Percentiles rank a stretch among this genome's conserved stretches.
Evolutionary conservation across 2,888 invertebrate genomes (phyloP).

Genomic region (Orthonevra nobilis): DNA sequence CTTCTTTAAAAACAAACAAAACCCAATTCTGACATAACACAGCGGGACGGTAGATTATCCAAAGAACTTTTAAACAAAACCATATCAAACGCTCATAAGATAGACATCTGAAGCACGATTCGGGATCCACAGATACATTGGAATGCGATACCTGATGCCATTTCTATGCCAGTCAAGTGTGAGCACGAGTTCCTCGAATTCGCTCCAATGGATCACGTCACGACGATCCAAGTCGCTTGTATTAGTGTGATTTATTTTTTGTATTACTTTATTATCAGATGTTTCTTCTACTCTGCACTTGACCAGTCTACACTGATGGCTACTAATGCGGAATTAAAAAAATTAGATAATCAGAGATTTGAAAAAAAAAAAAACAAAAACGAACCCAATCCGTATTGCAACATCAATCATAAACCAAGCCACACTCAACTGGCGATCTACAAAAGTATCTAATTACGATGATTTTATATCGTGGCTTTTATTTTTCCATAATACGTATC

Average conservation of each 20-base stretch:
- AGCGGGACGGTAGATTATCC: too few relatives aligned
- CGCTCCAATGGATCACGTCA: constrained; percentile 14
- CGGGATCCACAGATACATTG: too few relatives aligned
- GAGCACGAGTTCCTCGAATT: constrained; percentile 30
- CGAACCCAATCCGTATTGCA: constrained; percentile 47
- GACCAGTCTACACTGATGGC: constrained; percentile 51
- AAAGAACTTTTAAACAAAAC: too few relatives aligned
- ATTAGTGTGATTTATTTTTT: constrained; percentile 29
- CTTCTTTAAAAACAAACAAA: too few relatives aligned
- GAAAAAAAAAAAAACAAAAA: constrained; percentile 26
- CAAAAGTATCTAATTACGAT: constrained; percentile 64
- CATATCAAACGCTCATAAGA: too few relatives aligned
- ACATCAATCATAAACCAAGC: constrained; percentile 59
- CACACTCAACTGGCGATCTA: constrained; percentile 53
- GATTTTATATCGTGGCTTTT: too few relatives aligned
- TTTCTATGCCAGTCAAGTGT: constrained; percentile 16
- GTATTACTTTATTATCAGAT: too few relatives aligned
- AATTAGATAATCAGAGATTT: constrained; percentile 61
- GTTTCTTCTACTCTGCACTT: constrained; percentile 50
- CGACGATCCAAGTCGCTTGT: constrained; percentile 7
- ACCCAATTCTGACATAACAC: too few relatives aligned
- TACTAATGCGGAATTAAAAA: constrained; percentile 65
- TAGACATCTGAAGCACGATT: too few relatives aligned
- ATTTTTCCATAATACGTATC: constrained; percentile 26
- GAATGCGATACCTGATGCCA: too few relatives aligned